Evolutionary conservation across 1,140 invertebrate genomes (phyloP).

Genomic region (Atta colombica): DNA sequence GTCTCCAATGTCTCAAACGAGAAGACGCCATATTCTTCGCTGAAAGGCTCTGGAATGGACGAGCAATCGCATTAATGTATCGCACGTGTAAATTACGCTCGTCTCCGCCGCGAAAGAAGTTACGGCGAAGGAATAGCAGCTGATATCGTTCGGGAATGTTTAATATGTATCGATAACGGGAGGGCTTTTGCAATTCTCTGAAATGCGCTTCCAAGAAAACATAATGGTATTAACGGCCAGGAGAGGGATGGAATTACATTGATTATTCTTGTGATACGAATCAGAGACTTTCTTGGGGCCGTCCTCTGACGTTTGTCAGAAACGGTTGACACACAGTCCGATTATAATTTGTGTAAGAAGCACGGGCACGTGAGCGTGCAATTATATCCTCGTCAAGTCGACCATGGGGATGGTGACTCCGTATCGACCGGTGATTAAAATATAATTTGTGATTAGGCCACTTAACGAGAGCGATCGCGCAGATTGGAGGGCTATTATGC

Average conservation of each 20-base stretch:
- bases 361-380: constrained; percentile 74
- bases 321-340: constrained; percentile 50
- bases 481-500: constrained; percentile 75
- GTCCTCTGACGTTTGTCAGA: constrained; percentile 29
- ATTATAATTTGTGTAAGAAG: constrained; percentile 57
- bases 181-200: constrained; percentile 26
- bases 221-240: constrained; percentile 32
- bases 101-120: constrained; percentile 8
- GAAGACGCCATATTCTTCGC: neutral
- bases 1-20: neutral
- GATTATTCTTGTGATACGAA: constrained; percentile 56
- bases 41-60: neutral
- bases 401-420: neutral
- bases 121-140: neutral
- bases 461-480: constrained; percentile 79
- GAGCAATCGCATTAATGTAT: constrained; percentile 32
- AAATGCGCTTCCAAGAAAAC: constrained; percentile 38
- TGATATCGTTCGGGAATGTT: constrained; percentile 22
- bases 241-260: constrained; percentile 41
- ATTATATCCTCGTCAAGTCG: constrained; percentile 76
- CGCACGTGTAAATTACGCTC: constrained; percentile 23
- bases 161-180: constrained; percentile 48
- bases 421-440: constrained; percentile 79
- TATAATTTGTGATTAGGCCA: constrained; percentile 80
- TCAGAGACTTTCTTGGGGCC: constrained; percentile 21